A percentile compares a stretch with the other conserved stretches of the same genome.
Evolutionary conservation across 2,797 vertebrate genomes (phyloP).

Genomic region (Hapalemur alaotrensis): DNA sequence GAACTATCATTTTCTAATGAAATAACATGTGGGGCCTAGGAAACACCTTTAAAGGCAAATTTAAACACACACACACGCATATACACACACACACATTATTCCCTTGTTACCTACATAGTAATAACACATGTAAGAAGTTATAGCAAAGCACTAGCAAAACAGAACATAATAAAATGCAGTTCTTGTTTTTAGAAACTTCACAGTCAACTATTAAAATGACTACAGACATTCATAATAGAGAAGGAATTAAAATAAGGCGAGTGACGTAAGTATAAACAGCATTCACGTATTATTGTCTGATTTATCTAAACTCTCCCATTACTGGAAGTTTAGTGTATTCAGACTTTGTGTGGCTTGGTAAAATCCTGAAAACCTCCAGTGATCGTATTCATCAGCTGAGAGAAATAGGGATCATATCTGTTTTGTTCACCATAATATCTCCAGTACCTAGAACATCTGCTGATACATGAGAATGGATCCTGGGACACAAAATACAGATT

Average conservation of each 20-base stretch:
- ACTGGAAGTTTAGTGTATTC: background rate
- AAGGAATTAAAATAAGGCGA: background rate
- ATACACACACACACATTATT: background rate
- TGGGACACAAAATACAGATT: background rate
- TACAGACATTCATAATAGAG: background rate
- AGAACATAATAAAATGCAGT: background rate
- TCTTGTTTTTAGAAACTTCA: background rate
- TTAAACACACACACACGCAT: background rate
- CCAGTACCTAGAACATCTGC: background rate
- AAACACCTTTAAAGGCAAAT: background rate
- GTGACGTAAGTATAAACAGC: background rate
- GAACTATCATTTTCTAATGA: background rate
- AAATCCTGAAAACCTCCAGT: background rate
- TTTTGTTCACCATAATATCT: background rate
- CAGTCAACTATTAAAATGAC: background rate
- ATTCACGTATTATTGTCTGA: background rate
- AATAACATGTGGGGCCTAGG: background rate
- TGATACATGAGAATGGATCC: background rate
- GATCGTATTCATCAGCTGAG: background rate
- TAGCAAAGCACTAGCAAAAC: background rate
- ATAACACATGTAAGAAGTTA: background rate
- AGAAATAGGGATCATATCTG: background rate
- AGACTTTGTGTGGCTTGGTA: background rate
- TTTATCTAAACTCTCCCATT: background rate
- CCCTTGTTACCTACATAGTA: background rate